phyloP scores from a whole-genome alignment of 2,797 vertebrate genomes.

The Onychomys leucogaster region DNA sequence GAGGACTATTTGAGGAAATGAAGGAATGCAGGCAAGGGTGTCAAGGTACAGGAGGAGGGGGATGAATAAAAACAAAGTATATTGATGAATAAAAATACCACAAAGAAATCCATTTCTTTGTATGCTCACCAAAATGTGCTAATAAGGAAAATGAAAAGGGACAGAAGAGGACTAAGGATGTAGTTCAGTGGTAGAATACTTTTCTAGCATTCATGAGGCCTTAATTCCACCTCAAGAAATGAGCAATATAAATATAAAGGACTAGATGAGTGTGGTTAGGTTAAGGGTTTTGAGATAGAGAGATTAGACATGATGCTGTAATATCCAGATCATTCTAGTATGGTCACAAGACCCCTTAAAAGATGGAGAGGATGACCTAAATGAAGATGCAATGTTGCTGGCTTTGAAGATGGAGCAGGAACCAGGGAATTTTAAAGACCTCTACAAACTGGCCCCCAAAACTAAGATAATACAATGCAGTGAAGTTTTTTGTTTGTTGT shows the following conservation, averaged over 20 bases:
- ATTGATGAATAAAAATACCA: not conserved
- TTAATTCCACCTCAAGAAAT: not conserved
- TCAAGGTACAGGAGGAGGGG: not conserved
- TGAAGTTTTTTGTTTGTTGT: not conserved
- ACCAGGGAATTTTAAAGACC: not conserved
- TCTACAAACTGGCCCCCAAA: not conserved
- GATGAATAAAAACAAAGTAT: not conserved
- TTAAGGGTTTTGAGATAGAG: not conserved
- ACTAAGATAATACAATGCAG: not conserved
- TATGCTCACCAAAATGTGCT: not conserved
- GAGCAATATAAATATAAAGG: not conserved
- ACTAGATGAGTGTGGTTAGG: not conserved
- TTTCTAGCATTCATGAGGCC: not conserved
- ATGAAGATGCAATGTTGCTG: not conserved
- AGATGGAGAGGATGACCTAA: not conserved
- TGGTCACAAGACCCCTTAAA: not conserved
- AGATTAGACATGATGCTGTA: not conserved
- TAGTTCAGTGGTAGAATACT: not conserved
- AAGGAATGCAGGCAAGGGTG: not conserved
- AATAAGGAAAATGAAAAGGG: not conserved
- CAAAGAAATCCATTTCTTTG: not conserved
- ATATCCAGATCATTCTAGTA: not conserved
- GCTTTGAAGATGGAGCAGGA: constrained; percentile 38
- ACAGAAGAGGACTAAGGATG: not conserved
- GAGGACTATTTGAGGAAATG: not conserved